Conservation (phyloP, 2,888 invertebrate species). For the Eristalinus aeneus region DNA sequence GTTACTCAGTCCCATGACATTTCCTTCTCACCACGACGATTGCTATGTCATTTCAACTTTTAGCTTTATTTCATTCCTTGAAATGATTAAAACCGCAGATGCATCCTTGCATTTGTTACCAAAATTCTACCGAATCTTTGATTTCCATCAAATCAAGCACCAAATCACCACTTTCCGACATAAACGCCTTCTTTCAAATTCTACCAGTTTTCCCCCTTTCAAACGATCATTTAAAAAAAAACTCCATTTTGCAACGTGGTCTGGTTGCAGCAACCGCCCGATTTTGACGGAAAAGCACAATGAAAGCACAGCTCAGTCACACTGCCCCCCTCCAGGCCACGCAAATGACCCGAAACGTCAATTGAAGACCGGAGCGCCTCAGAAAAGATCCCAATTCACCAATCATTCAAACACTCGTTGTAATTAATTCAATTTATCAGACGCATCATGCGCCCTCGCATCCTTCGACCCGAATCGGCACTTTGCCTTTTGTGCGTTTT, state of each 20-base stretch:
- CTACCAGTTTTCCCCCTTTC: too few species aligned
- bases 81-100: too few species aligned
- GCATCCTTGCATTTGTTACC: too few species aligned
- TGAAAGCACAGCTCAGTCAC: background rate
- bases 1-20: too few species aligned
- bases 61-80: too few species aligned
- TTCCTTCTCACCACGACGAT: too few species aligned
- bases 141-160: too few species aligned
- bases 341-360: slow-evolving; percentile 59
- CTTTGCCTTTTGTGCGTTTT: background rate
- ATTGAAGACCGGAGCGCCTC: slow-evolving; percentile 32
- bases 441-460: slow-evolving; percentile 54
- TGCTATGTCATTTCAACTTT: too few species aligned
- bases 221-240: background rate
- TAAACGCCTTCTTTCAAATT: too few species aligned
- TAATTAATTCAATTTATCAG: slow-evolving; percentile 71
- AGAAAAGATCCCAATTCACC: slow-evolving; percentile 47
- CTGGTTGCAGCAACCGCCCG: background rate
- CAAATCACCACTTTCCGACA: too few species aligned
- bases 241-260: background rate
- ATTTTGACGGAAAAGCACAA: background rate
- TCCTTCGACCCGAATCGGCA: background rate
- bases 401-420: slow-evolving; percentile 68
- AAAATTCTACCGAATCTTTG: too few species aligned
- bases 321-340: background rate